Conservation (phyloP, 2,797 vertebrate species). For the Phoebastria nigripes region DNA sequence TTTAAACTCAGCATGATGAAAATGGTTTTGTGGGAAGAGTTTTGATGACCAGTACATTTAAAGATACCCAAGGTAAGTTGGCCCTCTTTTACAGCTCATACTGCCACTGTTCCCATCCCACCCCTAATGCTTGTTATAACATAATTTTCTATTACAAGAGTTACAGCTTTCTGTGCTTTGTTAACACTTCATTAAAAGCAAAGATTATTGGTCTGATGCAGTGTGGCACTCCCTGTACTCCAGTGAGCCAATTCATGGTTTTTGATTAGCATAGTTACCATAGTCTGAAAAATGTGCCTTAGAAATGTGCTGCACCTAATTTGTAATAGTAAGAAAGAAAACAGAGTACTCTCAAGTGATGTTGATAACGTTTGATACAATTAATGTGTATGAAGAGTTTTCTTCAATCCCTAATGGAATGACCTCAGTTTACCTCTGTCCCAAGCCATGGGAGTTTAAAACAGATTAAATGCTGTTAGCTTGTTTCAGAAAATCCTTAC, state of each 20-base stretch:
- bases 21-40: neutral
- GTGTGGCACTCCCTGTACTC: neutral
- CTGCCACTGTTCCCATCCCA: neutral
- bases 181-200: neutral
- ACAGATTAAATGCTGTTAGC: neutral
- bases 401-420: constrained; percentile 38
- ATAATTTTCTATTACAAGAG: neutral
- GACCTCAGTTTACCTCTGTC: neutral
- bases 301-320: neutral
- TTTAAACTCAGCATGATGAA: neutral
- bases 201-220: neutral
- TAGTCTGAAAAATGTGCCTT: neutral
- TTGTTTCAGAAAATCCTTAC: neutral
- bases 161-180: neutral
- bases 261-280: neutral
- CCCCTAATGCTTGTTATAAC: neutral
- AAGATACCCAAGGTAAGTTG: neutral
- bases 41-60: neutral
- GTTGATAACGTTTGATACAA: neutral
- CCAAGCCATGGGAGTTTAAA: neutral
- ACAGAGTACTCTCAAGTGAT: neutral
- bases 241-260: rapidly evolving
- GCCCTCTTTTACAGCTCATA: neutral
- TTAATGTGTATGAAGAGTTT: neutral
- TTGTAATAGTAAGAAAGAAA: neutral